Percentiles rank a stretch among this genome's conserved stretches.
Evolutionary conservation across 2,113 vertebrate species (phyloP).

Genomic region (Macroglossus sobrinus): DNA sequence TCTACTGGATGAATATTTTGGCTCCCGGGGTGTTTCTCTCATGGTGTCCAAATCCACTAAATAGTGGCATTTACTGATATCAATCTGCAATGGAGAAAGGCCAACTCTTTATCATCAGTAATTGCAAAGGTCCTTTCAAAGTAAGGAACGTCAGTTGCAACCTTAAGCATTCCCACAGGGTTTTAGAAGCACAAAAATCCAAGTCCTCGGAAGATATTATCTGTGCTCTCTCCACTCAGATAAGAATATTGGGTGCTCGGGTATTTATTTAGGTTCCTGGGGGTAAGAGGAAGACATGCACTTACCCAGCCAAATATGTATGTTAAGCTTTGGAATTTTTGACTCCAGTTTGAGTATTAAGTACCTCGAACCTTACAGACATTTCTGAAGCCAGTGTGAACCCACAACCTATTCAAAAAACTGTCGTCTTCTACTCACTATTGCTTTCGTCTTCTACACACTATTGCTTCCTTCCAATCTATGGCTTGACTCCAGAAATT

Average conservation of each 20-base stretch:
- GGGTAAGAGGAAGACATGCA: background rate
- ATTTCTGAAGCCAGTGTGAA: background rate
- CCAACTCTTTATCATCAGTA: slow-evolving; percentile 6
- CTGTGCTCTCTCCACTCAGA: background rate
- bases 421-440: background rate
- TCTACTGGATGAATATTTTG: slow-evolving; percentile 88
- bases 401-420: background rate
- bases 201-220: background rate
- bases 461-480: background rate
- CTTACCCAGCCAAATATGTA: background rate
- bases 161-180: background rate
- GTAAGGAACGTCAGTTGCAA: background rate
- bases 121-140: background rate
- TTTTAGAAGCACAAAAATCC: background rate
- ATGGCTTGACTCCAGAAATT: background rate
- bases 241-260: background rate
- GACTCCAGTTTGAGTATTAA: background rate
- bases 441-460: background rate
- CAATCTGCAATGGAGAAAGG: slow-evolving; percentile 83
- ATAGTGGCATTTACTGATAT: slow-evolving; percentile 95
- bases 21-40: slow-evolving; percentile 86
- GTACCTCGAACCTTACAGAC: background rate
- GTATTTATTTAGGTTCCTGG: background rate
- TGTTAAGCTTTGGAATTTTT: background rate
- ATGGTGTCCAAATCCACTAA: slow-evolving; percentile 93